phyloP scores from a whole-genome alignment of 2,888 invertebrate species.

The Cyrtodaria siliqua region DNA sequence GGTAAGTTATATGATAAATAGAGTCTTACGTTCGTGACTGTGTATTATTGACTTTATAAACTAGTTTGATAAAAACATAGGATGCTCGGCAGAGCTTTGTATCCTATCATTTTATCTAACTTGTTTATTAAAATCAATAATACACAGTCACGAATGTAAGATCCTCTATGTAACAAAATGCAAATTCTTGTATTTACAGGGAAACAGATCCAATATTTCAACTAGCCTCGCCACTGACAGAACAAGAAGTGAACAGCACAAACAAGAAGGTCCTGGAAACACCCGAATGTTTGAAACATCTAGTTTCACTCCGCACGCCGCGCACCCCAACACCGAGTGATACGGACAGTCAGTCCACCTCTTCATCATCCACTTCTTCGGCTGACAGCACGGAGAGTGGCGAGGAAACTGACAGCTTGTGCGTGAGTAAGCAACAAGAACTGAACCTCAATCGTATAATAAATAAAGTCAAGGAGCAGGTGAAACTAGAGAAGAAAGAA shows the following conservation, averaged over 20 bases:
- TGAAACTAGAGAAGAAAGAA: slow-evolving; percentile 19
- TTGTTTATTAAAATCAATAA: too few species aligned
- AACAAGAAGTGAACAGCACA: slow-evolving; percentile 92
- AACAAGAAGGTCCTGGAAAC: slow-evolving; percentile 87
- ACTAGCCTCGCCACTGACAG: slow-evolving; percentile 91
- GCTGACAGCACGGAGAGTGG: slow-evolving; percentile 15
- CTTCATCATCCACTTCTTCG: slow-evolving; percentile 15
- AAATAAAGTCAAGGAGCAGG: neutral
- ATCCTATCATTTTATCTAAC: too few species aligned
- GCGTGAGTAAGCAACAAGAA: too few species aligned
- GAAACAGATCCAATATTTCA: slow-evolving; percentile 94
- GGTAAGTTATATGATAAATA: too few species aligned
- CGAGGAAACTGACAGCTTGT: neutral
- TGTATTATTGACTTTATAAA: too few species aligned
- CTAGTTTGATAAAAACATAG: too few species aligned
- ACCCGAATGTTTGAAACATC: slow-evolving; percentile 24
- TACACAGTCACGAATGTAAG: too few species aligned
- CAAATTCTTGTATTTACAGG: too few species aligned
- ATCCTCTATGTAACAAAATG: too few species aligned
- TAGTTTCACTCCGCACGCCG: slow-evolving; percentile 11
- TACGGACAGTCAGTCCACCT: slow-evolving; percentile 3
- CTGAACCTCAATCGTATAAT: neutral
- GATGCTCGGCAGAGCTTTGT: too few species aligned
- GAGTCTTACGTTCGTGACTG: too few species aligned
- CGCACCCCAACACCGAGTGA: slow-evolving; percentile 50